phyloP scores from a whole-genome alignment of 2,888 invertebrate genomes.

The Melikaiella ostensackeni region DNA sequence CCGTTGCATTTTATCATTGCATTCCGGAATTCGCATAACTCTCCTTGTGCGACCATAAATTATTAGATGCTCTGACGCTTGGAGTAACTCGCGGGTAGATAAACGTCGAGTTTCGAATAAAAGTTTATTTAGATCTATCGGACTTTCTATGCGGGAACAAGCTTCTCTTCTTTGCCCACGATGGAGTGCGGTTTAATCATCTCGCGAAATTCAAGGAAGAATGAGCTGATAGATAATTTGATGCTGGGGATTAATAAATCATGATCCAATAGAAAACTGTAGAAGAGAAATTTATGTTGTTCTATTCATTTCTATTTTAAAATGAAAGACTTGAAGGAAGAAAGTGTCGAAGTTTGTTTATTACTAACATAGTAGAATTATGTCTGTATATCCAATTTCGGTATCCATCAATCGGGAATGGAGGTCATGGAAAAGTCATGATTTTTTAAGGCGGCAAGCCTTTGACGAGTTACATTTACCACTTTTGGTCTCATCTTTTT shows the following conservation, averaged over 20 bases:
- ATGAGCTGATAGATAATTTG: background rate
- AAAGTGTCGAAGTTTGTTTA: too few relatives aligned
- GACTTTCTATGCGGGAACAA: constrained; percentile 5
- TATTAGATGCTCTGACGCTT: background rate
- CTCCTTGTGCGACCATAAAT: constrained; percentile 48
- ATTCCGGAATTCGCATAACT: constrained; percentile 55
- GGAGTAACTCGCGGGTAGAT: background rate
- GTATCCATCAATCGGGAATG: too few relatives aligned
- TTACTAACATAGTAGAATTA: too few relatives aligned
- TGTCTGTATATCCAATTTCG: too few relatives aligned
- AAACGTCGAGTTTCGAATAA: background rate
- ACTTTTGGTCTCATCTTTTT: too few relatives aligned
- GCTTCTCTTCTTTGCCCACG: background rate
- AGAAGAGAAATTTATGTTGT: background rate
- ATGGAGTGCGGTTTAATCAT: background rate
- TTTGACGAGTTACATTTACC: too few relatives aligned
- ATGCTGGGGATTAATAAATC: background rate
- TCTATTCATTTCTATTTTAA: background rate
- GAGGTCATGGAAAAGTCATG: too few relatives aligned
- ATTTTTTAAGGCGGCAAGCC: too few relatives aligned
- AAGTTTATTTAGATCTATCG: constrained; percentile 11
- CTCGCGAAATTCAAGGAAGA: background rate
- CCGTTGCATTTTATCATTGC: constrained; percentile 49
- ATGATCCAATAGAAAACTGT: background rate
- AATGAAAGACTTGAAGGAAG: background rate